Base-by-base conservation (phyloP, 1,140 invertebrate genomes). In the Mesaphorura yosii region DNA sequence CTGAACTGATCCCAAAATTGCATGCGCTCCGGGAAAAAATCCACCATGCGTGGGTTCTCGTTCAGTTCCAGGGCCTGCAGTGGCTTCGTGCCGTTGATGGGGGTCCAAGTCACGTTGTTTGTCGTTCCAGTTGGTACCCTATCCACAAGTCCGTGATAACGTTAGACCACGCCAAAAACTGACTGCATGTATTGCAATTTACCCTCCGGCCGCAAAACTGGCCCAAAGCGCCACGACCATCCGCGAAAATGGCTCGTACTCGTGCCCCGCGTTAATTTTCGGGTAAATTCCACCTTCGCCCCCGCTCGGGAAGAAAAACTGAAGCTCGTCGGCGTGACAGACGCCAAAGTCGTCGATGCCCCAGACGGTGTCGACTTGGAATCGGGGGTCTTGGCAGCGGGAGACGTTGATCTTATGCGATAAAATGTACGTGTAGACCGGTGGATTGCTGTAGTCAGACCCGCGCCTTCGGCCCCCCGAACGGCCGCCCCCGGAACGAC, bases 141-240 rank as follows among this genome's bases (percentile, higher is more conserved):
- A 27, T 12, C 23, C 23, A 42, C 19, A 19, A 42, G n/a, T 42
- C n/a, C 10, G 7, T 19, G 6, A 19, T 42, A n/a, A 42, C 7
- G 17, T 10, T 22, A 10, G 19, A 10, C 34, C 12, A 42, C 7
- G 7, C 23, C 7, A n/a, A 46, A 23, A 27, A 46, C 7, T 23
- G 4, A 6, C 15, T 26, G 19, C 14, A 28, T 5, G 29, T 37
- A 37, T 12, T 12, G 12, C 17, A 12, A 12, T 23, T 31, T 48
- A 59, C 57, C 52, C 57, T n/a, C 48, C 52, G 46, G n/a, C 20
- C 2, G 51, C 59, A 55, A 60, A 60, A 14, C 51, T 1, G 2
- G 39, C 44, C 59, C 55, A 60, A n/a, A 57, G 41, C 20, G 40
- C 48, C 2, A 60, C 51, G 2, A 60, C n/a, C 19, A 28, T 49